phyloP scores from a whole-genome alignment of 2,113 vertebrate species.

The Ageneiosus marmoratus region DNA sequence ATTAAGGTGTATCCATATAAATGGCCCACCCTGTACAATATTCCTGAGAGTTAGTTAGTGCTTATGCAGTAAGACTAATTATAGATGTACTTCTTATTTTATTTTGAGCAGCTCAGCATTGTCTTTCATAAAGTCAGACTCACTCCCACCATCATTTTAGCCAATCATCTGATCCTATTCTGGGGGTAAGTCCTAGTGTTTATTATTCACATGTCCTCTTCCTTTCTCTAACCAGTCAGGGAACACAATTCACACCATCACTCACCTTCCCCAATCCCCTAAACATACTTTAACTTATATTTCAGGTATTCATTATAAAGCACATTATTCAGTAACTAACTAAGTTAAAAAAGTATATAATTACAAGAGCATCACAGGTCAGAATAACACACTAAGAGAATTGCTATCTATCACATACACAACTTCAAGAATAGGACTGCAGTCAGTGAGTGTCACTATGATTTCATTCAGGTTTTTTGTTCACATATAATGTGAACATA shows the following conservation, averaged over 20 bases:
- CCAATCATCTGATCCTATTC: slow-evolving; percentile 11
- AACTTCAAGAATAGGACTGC: no score
- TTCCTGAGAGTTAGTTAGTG: neutral
- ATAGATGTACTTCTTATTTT: neutral
- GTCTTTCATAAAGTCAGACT: neutral
- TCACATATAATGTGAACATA: neutral
- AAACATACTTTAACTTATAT: neutral
- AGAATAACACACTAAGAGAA: neutral
- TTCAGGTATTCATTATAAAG: neutral
- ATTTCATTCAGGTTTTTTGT: neutral
- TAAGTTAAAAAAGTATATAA: neutral
- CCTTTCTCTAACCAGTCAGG: neutral
- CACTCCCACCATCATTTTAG: neutral
- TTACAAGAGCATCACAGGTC: neutral
- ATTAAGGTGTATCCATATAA: no score
- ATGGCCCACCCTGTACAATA: no score
- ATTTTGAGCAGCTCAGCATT: neutral
- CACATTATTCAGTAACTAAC: neutral
- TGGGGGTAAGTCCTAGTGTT: slow-evolving; percentile 25
- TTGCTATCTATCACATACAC: no score
- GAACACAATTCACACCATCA: neutral
- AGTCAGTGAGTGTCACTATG: no score
- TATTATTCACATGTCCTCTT: slow-evolving; percentile 13
- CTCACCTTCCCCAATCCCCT: neutral
- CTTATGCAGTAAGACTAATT: neutral